Evolutionary conservation across 2,888 invertebrate species (phyloP).

Genomic region (Miltochrista miniata): DNA sequence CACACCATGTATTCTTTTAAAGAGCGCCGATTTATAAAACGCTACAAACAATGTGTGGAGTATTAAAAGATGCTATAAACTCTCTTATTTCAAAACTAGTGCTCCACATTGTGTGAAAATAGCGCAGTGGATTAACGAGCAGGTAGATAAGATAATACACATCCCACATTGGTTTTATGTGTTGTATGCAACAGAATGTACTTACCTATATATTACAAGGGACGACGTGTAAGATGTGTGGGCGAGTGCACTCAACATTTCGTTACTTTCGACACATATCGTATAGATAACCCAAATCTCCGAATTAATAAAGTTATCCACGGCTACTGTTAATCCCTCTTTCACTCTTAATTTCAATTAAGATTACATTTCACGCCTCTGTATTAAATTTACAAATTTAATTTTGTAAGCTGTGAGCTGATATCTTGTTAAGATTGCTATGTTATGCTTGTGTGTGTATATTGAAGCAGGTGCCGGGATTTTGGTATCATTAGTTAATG

Average conservation of each 20-base stretch:
- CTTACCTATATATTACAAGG: too few relatives aligned
- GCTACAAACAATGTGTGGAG: conserved; percentile 29
- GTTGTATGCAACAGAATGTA: conserved; percentile 7
- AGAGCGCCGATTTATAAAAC: conserved; percentile 30
- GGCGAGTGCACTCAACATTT: conserved; percentile 69
- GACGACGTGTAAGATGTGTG: conserved; percentile 45
- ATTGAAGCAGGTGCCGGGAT: background rate
- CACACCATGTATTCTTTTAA: conserved; percentile 12
- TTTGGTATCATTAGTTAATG: too few relatives aligned
- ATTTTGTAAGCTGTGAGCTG: background rate
- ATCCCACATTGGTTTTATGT: conserved; percentile 55
- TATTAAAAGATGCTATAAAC: conserved; percentile 34
- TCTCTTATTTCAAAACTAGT: conserved; percentile 56
- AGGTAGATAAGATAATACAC: conserved; percentile 74
- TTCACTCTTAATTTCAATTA: conserved; percentile 20
- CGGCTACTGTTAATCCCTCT: conserved; percentile 43
- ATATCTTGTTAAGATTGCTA: background rate
- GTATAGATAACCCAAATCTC: conserved; percentile 50
- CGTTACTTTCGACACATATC: conserved; percentile 67
- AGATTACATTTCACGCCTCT: background rate
- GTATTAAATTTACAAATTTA: conserved; percentile 1
- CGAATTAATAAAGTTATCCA: conserved; percentile 66
- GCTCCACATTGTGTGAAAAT: conserved; percentile 64
- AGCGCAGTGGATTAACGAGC: conserved; percentile 63
- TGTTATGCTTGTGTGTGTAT: background rate